These are phyloP conservation scores for Brachyptera risi DNA, from an alignment of 2,888 invertebrate species.

Conservation along the genomic window DNA sequence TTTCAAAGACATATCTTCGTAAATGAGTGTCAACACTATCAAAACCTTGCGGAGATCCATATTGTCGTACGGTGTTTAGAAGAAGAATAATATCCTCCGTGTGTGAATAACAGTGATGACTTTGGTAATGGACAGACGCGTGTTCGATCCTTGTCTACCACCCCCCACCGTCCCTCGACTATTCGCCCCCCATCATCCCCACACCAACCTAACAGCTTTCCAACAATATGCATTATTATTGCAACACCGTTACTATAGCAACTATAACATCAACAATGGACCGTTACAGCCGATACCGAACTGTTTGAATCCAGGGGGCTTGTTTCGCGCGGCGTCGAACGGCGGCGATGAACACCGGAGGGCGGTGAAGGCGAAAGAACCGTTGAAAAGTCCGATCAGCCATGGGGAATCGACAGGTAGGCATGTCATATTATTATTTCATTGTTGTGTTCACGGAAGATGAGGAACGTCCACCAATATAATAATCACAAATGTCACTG, in stretches of 20 bases:
- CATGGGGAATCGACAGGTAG: conserved; percentile 8
- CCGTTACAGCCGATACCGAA: not conserved
- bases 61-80: too few relatives aligned
- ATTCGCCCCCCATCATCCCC: conserved; percentile 34
- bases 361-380: not conserved
- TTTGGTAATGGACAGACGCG: conserved; percentile 31
- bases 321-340: not conserved
- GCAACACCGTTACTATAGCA: conserved; percentile 29
- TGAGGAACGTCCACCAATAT: too few relatives aligned
- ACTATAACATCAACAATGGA: conserved; percentile 16
- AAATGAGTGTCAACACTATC: too few relatives aligned
- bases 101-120: conserved; percentile 25
- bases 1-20: too few relatives aligned
- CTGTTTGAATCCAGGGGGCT: conserved; percentile 8
- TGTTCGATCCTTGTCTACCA: conserved; percentile 39
- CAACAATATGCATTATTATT: conserved; percentile 30
- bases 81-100: too few relatives aligned
- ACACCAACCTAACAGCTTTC: conserved; percentile 29
- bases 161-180: conserved; percentile 40
- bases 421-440: too few relatives aligned
- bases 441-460: too few relatives aligned
- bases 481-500: too few relatives aligned
- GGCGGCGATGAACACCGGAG: not conserved
- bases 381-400: conserved; percentile 10
- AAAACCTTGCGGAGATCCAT: too few relatives aligned